Evolutionary conservation across 2,888 invertebrate species (phyloP).

Genomic region (Lottia gigantea): DNA sequence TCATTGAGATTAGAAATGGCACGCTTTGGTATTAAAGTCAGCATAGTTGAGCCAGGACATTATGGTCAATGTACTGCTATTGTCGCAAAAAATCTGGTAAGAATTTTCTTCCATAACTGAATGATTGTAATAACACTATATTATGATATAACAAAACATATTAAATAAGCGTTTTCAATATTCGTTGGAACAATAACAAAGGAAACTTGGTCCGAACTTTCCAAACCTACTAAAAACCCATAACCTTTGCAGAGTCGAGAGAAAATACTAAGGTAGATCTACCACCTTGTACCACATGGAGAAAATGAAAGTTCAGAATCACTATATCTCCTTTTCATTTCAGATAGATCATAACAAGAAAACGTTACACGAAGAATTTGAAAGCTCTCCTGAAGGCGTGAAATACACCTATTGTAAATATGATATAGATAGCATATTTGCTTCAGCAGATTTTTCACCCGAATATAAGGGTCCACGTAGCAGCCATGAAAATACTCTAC

Average conservation of each 20-base stretch:
- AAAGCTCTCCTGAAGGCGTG: background rate
- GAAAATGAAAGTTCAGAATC: no score
- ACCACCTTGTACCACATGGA: no score
- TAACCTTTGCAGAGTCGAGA: no score
- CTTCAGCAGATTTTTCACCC: background rate
- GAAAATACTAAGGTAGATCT: no score
- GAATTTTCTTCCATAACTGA: background rate
- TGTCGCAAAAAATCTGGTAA: slow-evolving; percentile 8
- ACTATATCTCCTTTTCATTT: background rate
- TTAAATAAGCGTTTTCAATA: no score
- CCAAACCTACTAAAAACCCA: no score
- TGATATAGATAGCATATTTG: background rate
- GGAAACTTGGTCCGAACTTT: no score
- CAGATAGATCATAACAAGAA: background rate
- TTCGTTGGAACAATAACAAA: no score
- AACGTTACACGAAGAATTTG: background rate
- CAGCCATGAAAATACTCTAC: background rate
- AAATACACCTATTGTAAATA: background rate
- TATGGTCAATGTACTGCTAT: slow-evolving; percentile 54
- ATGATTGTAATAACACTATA: no score
- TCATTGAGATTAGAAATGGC: slow-evolving; percentile 32
- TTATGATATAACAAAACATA: no score
- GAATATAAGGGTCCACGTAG: background rate
- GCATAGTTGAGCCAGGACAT: slow-evolving; percentile 35
- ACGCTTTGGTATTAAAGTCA: slow-evolving; percentile 34